Percentiles rank a stretch among this genome's conserved stretches.
Conservation (phyloP, 2,113 vertebrate species). For the Speoplatyrhinus poulsoni region DNA sequence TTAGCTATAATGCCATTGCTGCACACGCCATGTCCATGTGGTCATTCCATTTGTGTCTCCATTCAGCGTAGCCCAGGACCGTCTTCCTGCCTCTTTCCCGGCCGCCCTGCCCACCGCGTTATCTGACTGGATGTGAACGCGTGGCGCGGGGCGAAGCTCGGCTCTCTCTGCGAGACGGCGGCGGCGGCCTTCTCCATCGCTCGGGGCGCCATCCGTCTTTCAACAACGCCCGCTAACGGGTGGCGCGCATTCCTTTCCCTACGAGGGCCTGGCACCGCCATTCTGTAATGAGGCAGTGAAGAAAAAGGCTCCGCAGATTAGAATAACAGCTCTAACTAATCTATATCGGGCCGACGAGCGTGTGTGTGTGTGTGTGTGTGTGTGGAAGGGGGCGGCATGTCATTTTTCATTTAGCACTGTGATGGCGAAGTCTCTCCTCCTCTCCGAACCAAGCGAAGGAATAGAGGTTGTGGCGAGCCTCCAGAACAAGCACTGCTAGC, state of each 20-base stretch:
- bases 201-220: constrained; percentile 34
- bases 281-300: constrained; percentile 61
- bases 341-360: constrained; percentile 57
- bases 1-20: not conserved
- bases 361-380: constrained; percentile 40
- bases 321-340: constrained; percentile 72
- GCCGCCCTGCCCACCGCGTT: constrained; percentile 35
- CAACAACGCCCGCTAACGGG: constrained; percentile 28
- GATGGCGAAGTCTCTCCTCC: constrained; percentile 22
- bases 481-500: constrained; percentile 47
- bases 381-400: constrained; percentile 47
- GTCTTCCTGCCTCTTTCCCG: constrained; percentile 23
- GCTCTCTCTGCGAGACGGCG: constrained; percentile 33
- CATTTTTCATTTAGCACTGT: constrained; percentile 57
- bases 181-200: constrained; percentile 33
- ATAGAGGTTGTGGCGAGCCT: constrained; percentile 52
- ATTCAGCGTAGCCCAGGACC: constrained; percentile 12
- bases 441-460: constrained; percentile 58
- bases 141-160: constrained; percentile 38
- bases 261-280: constrained; percentile 63
- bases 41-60: constrained; percentile 40
- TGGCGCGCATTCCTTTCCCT: constrained; percentile 36
- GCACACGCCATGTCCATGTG: constrained; percentile 21
- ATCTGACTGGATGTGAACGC: constrained; percentile 56
- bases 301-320: constrained; percentile 67